Percentiles rank a stretch among this genome's conserved stretches.
Conservation (phyloP, 2,797 vertebrate species). For the Calcarius lapponicus region DNA sequence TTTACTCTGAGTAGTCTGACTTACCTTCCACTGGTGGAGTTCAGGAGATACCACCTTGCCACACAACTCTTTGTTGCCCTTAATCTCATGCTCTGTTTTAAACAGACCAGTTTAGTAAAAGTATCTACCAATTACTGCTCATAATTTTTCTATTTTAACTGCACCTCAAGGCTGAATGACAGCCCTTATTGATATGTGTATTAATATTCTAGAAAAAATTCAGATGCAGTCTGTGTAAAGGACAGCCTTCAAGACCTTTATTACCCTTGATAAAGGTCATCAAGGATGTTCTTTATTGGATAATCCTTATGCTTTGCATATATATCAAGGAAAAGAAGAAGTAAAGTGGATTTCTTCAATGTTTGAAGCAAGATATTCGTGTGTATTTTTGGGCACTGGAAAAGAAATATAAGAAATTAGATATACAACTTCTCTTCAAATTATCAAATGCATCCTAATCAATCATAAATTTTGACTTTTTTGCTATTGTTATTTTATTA, state of each 20-base stretch:
- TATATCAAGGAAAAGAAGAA: conserved; percentile 29
- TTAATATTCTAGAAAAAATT: conserved; percentile 36
- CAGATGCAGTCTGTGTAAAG: not conserved
- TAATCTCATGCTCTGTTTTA: conserved; percentile 3
- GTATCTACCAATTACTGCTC: not conserved
- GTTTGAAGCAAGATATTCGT: not conserved
- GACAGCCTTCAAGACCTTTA: conserved; percentile 14
- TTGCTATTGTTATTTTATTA: not conserved
- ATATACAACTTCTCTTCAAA: not conserved
- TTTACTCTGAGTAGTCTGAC: not conserved
- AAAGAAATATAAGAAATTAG: not conserved
- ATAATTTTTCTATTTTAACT: conserved; percentile 52
- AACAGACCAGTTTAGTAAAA: conserved; percentile 18
- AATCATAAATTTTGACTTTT: not conserved
- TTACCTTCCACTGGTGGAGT: not conserved
- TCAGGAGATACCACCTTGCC: not conserved
- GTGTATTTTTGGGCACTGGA: not conserved
- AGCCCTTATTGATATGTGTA: conserved; percentile 3
- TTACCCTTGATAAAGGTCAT: conserved; percentile 31
- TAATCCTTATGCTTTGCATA: conserved; percentile 9
- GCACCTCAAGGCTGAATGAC: conserved; percentile 27
- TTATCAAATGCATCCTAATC: not conserved
- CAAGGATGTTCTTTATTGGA: conserved; percentile 2
- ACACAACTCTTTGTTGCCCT: not conserved
- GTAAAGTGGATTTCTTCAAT: no score